Conservation (phyloP, 2,113 vertebrate species). For the Mormoops blainvillei region DNA sequence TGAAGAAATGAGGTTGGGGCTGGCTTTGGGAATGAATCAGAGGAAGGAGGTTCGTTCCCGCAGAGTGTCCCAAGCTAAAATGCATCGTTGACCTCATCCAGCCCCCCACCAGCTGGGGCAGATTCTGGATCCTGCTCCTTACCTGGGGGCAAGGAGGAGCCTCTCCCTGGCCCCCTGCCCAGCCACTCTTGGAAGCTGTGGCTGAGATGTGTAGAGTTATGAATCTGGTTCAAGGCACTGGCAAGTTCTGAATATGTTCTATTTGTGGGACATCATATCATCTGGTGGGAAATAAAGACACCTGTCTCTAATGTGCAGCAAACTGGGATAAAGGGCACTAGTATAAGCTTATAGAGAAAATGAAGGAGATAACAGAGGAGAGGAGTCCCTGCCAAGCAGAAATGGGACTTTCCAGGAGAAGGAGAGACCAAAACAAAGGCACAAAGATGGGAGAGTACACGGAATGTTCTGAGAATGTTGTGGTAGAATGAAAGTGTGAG, state of each 20-base stretch:
- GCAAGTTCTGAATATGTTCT: neutral
- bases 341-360: neutral
- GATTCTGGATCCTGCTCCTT: neutral
- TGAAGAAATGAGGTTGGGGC: neutral
- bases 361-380: neutral
- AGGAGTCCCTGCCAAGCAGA: neutral
- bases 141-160: neutral
- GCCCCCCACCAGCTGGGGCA: no score
- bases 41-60: neutral
- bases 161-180: neutral
- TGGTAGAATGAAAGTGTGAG: neutral
- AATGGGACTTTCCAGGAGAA: neutral
- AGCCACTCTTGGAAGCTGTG: neutral
- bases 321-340: neutral
- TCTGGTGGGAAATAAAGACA: neutral
- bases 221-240: neutral
- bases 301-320: neutral
- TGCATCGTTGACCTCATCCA: neutral
- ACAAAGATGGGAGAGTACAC: neutral
- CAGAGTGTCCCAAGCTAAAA: neutral
- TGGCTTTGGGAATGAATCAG: neutral
- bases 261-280: neutral
- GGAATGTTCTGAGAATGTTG: neutral
- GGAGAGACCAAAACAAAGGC: slow-evolving; percentile 2
- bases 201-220: neutral